phyloP scores from a whole-genome alignment of 1,140 invertebrate genomes.

The Plectrocnemia conspersa region DNA sequence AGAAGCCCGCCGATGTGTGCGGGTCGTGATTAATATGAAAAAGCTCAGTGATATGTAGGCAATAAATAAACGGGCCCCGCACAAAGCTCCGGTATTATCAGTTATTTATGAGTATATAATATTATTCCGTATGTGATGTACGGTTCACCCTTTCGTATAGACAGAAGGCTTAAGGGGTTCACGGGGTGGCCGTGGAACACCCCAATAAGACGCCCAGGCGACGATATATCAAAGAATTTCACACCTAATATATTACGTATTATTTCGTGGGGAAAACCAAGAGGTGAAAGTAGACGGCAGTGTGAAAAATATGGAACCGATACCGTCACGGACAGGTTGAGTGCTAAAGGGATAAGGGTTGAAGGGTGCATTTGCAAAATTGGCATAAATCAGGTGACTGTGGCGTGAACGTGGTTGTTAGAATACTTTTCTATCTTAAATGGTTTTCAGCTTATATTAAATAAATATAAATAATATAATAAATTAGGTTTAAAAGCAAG shows the following conservation, averaged over 20 bases:
- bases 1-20: background rate
- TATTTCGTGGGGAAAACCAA: conserved; percentile 22
- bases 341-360: no score
- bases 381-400: no score
- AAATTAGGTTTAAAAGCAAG: no score
- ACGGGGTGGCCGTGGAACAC: conserved; percentile 6
- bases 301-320: background rate
- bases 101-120: conserved; percentile 35
- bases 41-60: conserved; percentile 25
- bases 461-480: no score
- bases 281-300: background rate
- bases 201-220: conserved; percentile 19
- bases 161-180: conserved; percentile 27
- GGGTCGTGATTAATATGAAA: conserved; percentile 31
- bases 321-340: no score
- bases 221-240: conserved; percentile 35
- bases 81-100: conserved; percentile 28
- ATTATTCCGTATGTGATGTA: conserved; percentile 33
- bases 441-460: no score
- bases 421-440: no score
- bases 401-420: no score
- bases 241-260: conserved; percentile 35
- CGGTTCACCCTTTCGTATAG: conserved; percentile 30
- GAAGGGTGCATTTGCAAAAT: no score
- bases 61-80: conserved; percentile 26